Percentiles rank a stretch among this genome's conserved stretches.
These are phyloP conservation scores for Chloroclysta siterata DNA, from an alignment of 2,888 invertebrate species.

Conservation along the genomic window DNA sequence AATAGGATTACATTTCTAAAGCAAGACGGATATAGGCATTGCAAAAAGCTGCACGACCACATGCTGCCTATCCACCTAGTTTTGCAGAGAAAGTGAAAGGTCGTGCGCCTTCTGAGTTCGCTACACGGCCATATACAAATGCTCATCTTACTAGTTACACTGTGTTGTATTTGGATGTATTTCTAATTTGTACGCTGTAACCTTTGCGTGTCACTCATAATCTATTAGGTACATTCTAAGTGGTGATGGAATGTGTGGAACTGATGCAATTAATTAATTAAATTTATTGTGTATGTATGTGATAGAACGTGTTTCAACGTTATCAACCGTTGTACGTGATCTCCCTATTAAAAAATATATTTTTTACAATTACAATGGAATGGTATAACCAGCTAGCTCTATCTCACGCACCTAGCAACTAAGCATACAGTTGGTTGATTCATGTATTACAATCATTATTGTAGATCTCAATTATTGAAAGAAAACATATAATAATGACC, in stretches of 20 bases:
- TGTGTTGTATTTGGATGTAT: conserved; percentile 31
- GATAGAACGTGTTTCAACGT: conserved; percentile 28
- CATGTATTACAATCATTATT: too few relatives aligned
- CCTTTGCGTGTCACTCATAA: conserved; percentile 55
- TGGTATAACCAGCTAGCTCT: background rate
- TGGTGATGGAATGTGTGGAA: conserved; percentile 29
- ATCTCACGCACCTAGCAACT: background rate
- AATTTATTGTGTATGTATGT: conserved; percentile 25
- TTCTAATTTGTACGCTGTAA: conserved; percentile 45
- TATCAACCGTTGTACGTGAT: conserved; percentile 29
- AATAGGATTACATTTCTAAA: conserved; percentile 35
- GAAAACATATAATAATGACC: background rate
- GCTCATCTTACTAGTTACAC: conserved; percentile 33
- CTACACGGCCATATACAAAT: conserved; percentile 48
- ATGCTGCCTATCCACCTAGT: conserved; percentile 47
- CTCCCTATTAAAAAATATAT: conserved; percentile 6
- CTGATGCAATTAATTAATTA: conserved; percentile 37
- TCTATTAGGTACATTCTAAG: conserved; percentile 28
- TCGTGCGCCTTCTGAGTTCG: conserved; percentile 56
- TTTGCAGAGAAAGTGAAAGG: conserved; percentile 75
- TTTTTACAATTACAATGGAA: background rate
- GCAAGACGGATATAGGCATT: conserved; percentile 43
- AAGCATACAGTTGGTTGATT: too few relatives aligned
- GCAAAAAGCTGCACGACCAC: conserved; percentile 53
- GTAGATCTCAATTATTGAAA: background rate